Conservation (phyloP, 2,888 invertebrate genomes). For the Tachina lurida region DNA sequence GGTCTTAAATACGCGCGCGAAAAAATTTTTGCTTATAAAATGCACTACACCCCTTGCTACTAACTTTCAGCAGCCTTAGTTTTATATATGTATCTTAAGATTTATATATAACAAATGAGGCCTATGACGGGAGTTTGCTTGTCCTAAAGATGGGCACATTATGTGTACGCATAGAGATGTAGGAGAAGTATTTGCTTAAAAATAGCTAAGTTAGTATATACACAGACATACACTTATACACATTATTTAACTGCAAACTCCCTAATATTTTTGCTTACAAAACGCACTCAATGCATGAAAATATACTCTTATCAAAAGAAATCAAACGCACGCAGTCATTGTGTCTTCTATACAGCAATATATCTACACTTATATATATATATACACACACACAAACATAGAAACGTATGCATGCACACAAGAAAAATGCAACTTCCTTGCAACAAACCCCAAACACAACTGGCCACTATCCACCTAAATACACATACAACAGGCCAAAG, state of each 20-base stretch:
- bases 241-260: not conserved
- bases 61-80: not conserved
- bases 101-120: slow-evolving; percentile 52
- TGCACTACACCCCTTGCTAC: not conserved
- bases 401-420: not conserved
- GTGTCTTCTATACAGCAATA: not conserved
- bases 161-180: not conserved
- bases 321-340: slow-evolving; percentile 47
- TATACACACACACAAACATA: slow-evolving; percentile 11
- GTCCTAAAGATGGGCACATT: not conserved
- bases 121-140: slow-evolving; percentile 26
- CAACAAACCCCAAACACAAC: slow-evolving; percentile 59
- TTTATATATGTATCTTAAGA: slow-evolving; percentile 42
- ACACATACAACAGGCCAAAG: slow-evolving; percentile 18
- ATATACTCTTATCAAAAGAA: slow-evolving; percentile 31
- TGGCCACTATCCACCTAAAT: slow-evolving; percentile 33
- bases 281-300: slow-evolving; percentile 55
- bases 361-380: not conserved
- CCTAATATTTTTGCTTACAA: slow-evolving; percentile 42
- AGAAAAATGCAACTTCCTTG: slow-evolving; percentile 61
- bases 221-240: not conserved
- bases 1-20: slow-evolving; percentile 61
- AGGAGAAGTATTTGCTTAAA: slow-evolving; percentile 25
- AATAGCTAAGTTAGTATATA: slow-evolving; percentile 33
- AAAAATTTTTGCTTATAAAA: slow-evolving; percentile 14